These are phyloP conservation scores for Cebidichthys violaceus DNA, from an alignment of 2,113 vertebrate genomes.

Conservation along the genomic window DNA sequence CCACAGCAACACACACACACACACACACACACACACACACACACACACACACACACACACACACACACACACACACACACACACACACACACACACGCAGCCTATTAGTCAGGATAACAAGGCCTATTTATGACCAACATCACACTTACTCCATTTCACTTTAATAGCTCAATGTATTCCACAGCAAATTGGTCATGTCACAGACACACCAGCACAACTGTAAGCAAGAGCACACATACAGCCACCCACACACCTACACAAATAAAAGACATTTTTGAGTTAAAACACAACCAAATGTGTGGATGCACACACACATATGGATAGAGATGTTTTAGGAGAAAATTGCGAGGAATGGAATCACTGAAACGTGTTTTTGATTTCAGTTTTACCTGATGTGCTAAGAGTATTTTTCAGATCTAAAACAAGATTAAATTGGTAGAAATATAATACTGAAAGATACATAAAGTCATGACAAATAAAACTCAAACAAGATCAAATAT, in stretches of 20 bases:
- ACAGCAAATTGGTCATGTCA: slow-evolving; percentile 59
- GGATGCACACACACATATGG: background rate
- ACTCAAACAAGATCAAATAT: background rate
- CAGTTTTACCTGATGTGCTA: background rate
- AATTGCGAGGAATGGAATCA: too few species aligned
- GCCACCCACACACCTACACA: background rate
- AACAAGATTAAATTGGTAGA: background rate
- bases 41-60: slow-evolving; percentile 6
- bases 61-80: slow-evolving; percentile 14
- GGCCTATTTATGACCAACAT: slow-evolving; percentile 56
- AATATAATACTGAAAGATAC: background rate
- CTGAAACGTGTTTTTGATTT: background rate
- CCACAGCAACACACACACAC: background rate
- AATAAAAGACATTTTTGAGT: background rate
- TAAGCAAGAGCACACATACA: background rate
- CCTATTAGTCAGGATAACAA: slow-evolving; percentile 62
- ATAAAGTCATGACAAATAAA: background rate
- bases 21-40: slow-evolving; percentile 28
- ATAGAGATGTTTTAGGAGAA: background rate
- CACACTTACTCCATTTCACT: slow-evolving; percentile 58
- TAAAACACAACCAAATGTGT: background rate
- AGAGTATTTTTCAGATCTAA: background rate
- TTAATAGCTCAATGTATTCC: slow-evolving; percentile 47
- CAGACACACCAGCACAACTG: slow-evolving; percentile 18
- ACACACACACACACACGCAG: slow-evolving; percentile 25